A percentile compares a stretch with the other conserved stretches of the same genome.
Evolutionary conservation across 2,797 vertebrate genomes (phyloP).

Genomic region (Acanthopagrus latus): DNA sequence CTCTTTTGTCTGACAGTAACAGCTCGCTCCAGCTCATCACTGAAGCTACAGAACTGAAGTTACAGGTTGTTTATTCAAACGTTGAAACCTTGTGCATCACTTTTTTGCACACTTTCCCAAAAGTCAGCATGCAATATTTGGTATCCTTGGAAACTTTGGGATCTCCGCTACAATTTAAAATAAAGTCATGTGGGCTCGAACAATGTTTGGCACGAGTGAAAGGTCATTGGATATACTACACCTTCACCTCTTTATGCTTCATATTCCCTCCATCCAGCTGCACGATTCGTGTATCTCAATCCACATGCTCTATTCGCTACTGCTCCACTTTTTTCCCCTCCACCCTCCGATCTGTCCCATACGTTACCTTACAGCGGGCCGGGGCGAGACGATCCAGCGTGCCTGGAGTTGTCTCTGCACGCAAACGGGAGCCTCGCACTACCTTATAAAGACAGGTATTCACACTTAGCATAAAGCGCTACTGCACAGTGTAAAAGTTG

Average conservation of each 20-base stretch:
- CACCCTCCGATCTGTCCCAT: constrained; percentile 55
- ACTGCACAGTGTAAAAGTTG: constrained; percentile 79
- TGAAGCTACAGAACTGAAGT: neutral
- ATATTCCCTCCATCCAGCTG: constrained; percentile 16
- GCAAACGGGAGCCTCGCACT: constrained; percentile 67
- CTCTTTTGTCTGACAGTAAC: constrained; percentile 9
- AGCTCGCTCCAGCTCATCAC: constrained; percentile 4
- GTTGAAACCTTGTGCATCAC: neutral
- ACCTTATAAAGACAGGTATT: constrained; percentile 88
- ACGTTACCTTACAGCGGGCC: constrained; percentile 67
- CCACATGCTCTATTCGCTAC: constrained; percentile 20
- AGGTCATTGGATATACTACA: constrained; percentile 14
- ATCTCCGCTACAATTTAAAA: constrained; percentile 23
- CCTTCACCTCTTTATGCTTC: constrained; percentile 24
- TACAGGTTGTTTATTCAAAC: constrained; percentile 26
- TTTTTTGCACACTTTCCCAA: constrained; percentile 16
- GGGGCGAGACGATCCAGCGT: constrained; percentile 53
- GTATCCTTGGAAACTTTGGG: constrained; percentile 36
- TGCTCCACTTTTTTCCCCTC: constrained; percentile 29
- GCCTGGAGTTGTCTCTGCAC: constrained; percentile 65
- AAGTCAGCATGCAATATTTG: constrained; percentile 26
- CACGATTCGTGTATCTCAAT: constrained; percentile 16
- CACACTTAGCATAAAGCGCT: constrained; percentile 73
- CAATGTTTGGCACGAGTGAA: constrained; percentile 15
- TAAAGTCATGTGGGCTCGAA: constrained; percentile 32